Evolutionary conservation across 2,888 invertebrate species (phyloP), one percentile per base, ranked within the genome.

Genomic region (Torymus texanus): DNA sequence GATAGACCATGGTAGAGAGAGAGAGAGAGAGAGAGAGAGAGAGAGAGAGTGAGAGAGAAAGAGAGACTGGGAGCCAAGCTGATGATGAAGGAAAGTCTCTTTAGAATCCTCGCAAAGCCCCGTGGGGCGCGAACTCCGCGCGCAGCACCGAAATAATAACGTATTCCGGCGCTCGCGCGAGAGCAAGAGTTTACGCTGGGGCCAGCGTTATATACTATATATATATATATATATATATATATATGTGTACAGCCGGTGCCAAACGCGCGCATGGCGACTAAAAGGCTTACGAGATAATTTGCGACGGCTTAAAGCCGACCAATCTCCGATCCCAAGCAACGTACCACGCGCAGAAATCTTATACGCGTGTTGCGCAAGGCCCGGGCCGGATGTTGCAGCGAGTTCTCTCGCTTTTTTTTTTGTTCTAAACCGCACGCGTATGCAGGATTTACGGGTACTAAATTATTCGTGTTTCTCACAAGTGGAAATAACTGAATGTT

Each of bases 221-320:
- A 21, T 21, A 21, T 2, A 21, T 21, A 21, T 21, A 21, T 21
- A 2, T 21, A 2, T 21, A 2, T 21, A 21, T 21, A 21, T 21
- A 21, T 59, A 14, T 62, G 13, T 41, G 13, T 41, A 41, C 41
- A 41, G 41, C 41, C 41, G 41, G 41, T 41, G 41, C 41, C 41
- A 41, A 41, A 41, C 41, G 41, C 81, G 82, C 85, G 88, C 85
- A 53, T n/a, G 85, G 82, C 86, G 85, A 86, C 86, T 88, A 89
- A 87, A 88, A 88, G 89, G 89, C 88, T 89, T 90, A 89, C 85
- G 85, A 86, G 86, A 87, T 88, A 88, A 90, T 88, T 88, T 88
- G 87, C 87, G 85, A 85, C 86, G 89, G 89, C 87, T 90, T 88
- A 88, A 87, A 86, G 85, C 67, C 66, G 85, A 84, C 87, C 88